Evolutionary conservation across 2,797 vertebrate genomes (phyloP).

Genomic region (Danio albolineatus): DNA sequence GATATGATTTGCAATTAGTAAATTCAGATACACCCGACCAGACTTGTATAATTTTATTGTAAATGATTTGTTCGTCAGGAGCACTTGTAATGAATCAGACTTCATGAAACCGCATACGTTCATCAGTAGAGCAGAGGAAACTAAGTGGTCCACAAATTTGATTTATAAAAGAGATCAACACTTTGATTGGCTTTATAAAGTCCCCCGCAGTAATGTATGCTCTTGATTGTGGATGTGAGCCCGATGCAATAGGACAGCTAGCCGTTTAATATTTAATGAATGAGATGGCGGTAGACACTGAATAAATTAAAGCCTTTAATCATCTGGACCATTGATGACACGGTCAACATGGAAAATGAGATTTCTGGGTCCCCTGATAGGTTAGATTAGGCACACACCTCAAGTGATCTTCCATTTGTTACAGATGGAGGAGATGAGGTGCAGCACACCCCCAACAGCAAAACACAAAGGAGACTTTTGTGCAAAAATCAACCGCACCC

Average conservation of each 20-base stretch:
- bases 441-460: constrained; percentile 9
- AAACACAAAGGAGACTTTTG: constrained; percentile 1
- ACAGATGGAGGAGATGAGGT: constrained; percentile 23
- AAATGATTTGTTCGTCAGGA: background rate
- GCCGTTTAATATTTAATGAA: constrained; percentile 59
- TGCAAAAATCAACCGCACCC: background rate
- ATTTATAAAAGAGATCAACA: constrained; percentile 47
- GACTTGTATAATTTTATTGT: background rate
- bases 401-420: constrained; percentile 38
- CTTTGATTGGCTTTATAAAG: constrained; percentile 46
- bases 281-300: constrained; percentile 48
- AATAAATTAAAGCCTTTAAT: constrained; percentile 62
- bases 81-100: constrained; percentile 1
- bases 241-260: constrained; percentile 30
- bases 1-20: background rate
- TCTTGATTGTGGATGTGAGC: constrained; percentile 34
- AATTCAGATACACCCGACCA: background rate
- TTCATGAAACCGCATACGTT: background rate
- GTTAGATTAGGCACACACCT: constrained; percentile 48
- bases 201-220: constrained; percentile 18
- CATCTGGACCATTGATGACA: constrained; percentile 53
- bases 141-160: constrained; percentile 28
- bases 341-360: constrained; percentile 59
- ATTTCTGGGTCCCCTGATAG: constrained; percentile 54
- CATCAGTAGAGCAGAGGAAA: background rate